Evolutionary conservation across 2,113 vertebrate genomes (phyloP), one percentile per base, ranked within the genome.

Genomic region (Dermatemys mawii): DNA sequence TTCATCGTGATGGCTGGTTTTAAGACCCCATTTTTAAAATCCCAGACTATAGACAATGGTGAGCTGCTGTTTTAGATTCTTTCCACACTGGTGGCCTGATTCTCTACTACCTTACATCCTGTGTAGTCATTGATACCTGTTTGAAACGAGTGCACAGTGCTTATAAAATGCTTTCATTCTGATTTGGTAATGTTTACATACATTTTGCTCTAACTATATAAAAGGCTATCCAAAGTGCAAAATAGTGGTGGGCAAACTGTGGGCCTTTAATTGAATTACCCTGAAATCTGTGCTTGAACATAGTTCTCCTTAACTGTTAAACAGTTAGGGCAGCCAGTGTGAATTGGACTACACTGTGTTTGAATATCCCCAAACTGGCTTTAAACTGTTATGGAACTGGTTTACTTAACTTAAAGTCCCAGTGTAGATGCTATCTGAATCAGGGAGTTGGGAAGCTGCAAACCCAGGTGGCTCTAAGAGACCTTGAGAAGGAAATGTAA

Each of bases 141-240:
- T 81, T 57, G 19, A 13, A 76, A 55, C 0, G 0, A 41, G 53
- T 70, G 49, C 67, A 84, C 21, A 8, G 41, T 75, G 24, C 70
- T 44, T 44, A 41, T 70, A 70, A 70, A 44, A 12, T 80, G 41
- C 24, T 84, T 1, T 50, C 32, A 1, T 82, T 79, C n/a, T 81
- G 16, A 46, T 0, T 0, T 24, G 44, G 14, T 57, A 55, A 11
- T 54, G 27, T 82, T 32, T 82, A 57, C 26, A 27, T 75, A 22
- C 70, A 12, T 53, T 11, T 55, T 81, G 51, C n/a, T 27, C 51
- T 55, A 55, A 70, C 63, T 82, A 26, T 11, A 44, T 78, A 84
- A 46, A 54, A 54, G 53, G 60, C 53, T 81, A 0, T 57, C 41
- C 49, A 87, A 80, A 85, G 32, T 63, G 41, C 67, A 46, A 16